Base-by-base conservation (phyloP, 2,797 vertebrate genomes). In the Phoeniculus purpureus region DNA sequence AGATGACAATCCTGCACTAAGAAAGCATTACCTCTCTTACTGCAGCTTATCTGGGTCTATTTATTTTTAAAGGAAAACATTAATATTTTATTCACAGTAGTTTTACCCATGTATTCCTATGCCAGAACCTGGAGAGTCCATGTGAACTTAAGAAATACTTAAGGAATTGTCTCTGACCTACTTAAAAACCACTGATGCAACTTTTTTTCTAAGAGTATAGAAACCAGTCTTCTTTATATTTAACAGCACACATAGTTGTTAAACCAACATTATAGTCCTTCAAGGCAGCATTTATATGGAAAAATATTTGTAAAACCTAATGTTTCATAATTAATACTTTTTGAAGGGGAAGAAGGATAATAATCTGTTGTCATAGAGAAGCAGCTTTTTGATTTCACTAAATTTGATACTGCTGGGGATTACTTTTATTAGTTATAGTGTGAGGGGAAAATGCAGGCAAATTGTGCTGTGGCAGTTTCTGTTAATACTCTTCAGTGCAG, bases 41-140 rank as follows among this genome's bases (percentile, higher is more conserved):
- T 76, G 71, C 60, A 89, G 68, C 50, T 92, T 90, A 87, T 84
- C 65, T 83, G 56, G 45, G 68, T 90, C 65, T 95, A 96, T 96
- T 94, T 96, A 96, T 96, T 96, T 96, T 96, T 95, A 96, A 97
- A 95, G 93, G 79, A 96, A 96, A 91, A 17, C 79, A 96, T 96
- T 1, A 97, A 95, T 97, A 94, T 96, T 96, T 96, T 89, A 96
- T 94, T 93, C 52, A 65, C 61, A 65, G 81, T 76, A 82, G 85
- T 85, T 96, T 93, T 85, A 85, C 73, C 84, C 47, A 31, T 68
- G 60, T 88, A 78, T 94, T 93, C 80, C 81, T 83, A 40, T 64
- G 79, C 85, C 17, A 2, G 71, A 96, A 94, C 87, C 71, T 81
- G 87, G 47, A 94, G 62, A 84, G 81, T 93, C 60, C 78, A 64